Base-by-base conservation (phyloP, 2,797 vertebrate species). In the Xenentodon cancila region DNA sequence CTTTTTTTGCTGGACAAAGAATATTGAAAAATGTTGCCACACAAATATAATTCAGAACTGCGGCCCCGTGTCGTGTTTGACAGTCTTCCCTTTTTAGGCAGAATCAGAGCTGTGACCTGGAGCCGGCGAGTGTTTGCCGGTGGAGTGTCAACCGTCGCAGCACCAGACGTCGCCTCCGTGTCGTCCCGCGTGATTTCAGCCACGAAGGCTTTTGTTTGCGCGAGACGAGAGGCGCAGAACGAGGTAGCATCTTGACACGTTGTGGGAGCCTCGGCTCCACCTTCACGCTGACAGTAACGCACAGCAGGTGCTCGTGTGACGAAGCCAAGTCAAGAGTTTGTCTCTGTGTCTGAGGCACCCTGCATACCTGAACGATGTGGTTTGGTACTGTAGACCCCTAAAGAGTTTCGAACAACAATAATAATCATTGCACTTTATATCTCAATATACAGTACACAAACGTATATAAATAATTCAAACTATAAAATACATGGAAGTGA, bases 161-260 rank as follows among this genome's bases (percentile, higher is more conserved):
- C 85, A 84, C 81, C 84, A 71, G 75, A 68, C 60, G 73, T 79
- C 78, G 58, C 79, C 80, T 79, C 79, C 5, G 47, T 20, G 51
- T 77, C 70, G 40, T 60, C 75, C 48, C 79, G 58, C 63, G 66
- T 75, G 57, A 60, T 11, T 79, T 80, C 70, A 83, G 93, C 92
- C 90, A 25, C 25, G 91, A 92, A 91, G 84, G 89, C 88, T 81
- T 50, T 13, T 89, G 55, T 55, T 79, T 13, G 68, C 90, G 92
- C 83, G 93, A 94, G 94, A 92, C 93, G 94, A 73, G 75, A 72
- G 84, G 85, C 12, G 77, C 80, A 49, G 74, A 60, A 62, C 94
- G 95, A 97, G 96, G 95, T 96, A 96, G 95, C 79, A 65, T 86
- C 80, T 66, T 64, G 64, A 81, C 81, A 77, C 85, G 49, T 65